These are phyloP conservation scores for Tolmerus cingulatus DNA, from an alignment of 2,888 invertebrate genomes.

Conservation along the genomic window DNA sequence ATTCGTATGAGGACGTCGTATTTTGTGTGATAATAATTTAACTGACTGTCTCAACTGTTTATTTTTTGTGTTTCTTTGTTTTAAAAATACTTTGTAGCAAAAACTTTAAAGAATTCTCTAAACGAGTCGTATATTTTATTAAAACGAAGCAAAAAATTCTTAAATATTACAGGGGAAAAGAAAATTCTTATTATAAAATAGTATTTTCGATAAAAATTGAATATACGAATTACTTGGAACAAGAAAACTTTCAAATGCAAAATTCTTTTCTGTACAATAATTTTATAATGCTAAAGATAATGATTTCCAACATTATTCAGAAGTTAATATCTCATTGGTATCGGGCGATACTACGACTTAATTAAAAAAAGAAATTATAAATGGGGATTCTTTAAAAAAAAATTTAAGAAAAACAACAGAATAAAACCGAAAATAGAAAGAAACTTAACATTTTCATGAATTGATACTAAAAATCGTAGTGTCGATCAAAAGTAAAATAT, in stretches of 20 bases:
- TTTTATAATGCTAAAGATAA: background rate
- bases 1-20: background rate
- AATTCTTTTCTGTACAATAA: background rate
- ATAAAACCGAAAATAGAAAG: background rate
- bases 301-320: background rate
- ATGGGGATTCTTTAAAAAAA: slow-evolving; percentile 14
- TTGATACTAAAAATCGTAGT: background rate
- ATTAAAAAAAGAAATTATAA: slow-evolving; percentile 51
- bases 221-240: background rate
- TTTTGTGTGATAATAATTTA: no score
- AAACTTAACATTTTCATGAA: background rate
- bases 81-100: background rate
- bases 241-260: background rate
- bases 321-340: slow-evolving; percentile 39
- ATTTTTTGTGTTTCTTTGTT: background rate
- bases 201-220: background rate
- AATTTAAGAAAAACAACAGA: background rate
- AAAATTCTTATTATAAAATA: background rate
- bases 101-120: background rate
- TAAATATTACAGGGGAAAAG: background rate
- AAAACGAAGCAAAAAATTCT: background rate
- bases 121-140: background rate
- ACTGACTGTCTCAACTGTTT: no score
- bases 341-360: background rate
- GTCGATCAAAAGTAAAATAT: background rate